Evolutionary conservation across 2,888 invertebrate genomes (phyloP).

Genomic region (Lycia hirtaria): DNA sequence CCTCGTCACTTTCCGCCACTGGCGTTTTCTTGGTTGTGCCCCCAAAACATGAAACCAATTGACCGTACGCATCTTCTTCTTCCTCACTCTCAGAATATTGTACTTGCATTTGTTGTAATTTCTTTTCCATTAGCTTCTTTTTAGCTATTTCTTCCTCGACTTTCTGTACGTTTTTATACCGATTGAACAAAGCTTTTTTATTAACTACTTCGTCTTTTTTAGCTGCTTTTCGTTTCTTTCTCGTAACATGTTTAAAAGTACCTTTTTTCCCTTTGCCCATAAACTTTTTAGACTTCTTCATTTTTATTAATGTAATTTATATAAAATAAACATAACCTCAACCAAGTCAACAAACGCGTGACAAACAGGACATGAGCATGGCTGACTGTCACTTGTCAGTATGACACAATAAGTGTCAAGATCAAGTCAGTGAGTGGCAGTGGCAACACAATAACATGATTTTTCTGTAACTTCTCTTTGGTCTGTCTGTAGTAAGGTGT

Average conservation of each 20-base stretch:
- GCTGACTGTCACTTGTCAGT: too few species aligned
- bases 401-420: too few species aligned
- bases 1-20: conserved; percentile 61
- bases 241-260: conserved; percentile 51
- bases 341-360: not conserved
- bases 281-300: conserved; percentile 65
- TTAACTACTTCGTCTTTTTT: conserved; percentile 63
- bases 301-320: conserved; percentile 35
- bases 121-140: conserved; percentile 68
- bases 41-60: conserved; percentile 82
- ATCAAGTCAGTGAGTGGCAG: too few species aligned
- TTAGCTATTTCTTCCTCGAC: conserved; percentile 77
- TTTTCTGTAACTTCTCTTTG: too few species aligned
- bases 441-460: too few species aligned
- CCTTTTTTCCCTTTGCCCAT: conserved; percentile 60
- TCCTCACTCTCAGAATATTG: conserved; percentile 82
- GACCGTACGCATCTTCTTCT: conserved; percentile 78
- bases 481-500: too few species aligned
- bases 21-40: conserved; percentile 45
- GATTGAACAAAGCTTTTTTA: conserved; percentile 78
- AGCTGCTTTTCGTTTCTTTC: conserved; percentile 57
- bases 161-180: conserved; percentile 79
- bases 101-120: conserved; percentile 61
- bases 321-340: not conserved
- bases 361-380: too few species aligned